These are phyloP conservation scores for Metopia argyrocephala DNA, from an alignment of 2,888 invertebrate genomes.

Conservation along the genomic window DNA sequence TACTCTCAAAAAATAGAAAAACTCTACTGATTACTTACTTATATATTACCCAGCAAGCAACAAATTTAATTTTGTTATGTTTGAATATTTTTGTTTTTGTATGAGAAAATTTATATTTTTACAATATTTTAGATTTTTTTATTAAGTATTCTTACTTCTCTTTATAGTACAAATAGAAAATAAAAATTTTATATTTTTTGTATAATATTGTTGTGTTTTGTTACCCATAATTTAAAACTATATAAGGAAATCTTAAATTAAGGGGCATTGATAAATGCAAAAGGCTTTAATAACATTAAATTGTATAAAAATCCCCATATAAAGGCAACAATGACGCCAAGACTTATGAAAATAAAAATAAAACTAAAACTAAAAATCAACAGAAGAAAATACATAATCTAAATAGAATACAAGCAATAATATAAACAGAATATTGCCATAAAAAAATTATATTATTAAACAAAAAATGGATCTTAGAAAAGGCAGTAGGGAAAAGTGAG, in stretches of 20 bases:
- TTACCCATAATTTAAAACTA: conserved; percentile 48
- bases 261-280: conserved; percentile 59
- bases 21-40: too few species aligned
- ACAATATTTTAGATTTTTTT: neutral
- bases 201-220: conserved; percentile 21
- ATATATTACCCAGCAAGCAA: too few species aligned
- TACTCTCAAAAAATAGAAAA: too few species aligned
- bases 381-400: neutral
- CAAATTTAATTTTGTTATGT: too few species aligned
- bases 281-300: conserved; percentile 62
- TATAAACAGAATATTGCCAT: neutral
- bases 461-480: too few species aligned
- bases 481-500: too few species aligned
- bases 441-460: neutral
- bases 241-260: conserved; percentile 50
- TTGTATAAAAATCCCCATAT: conserved; percentile 59
- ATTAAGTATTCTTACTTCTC: too few species aligned
- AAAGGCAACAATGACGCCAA: conserved; percentile 61
- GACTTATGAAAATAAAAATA: conserved; percentile 4
- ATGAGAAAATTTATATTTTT: neutral
- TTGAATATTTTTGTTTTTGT: too few species aligned
- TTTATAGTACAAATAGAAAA: conserved; percentile 1
- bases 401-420: neutral
- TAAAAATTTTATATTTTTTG: conserved; percentile 7
- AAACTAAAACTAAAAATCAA: conserved; percentile 1